phyloP scores from a whole-genome alignment of 1,140 invertebrate species.

The Apocrypta bakeri region DNA sequence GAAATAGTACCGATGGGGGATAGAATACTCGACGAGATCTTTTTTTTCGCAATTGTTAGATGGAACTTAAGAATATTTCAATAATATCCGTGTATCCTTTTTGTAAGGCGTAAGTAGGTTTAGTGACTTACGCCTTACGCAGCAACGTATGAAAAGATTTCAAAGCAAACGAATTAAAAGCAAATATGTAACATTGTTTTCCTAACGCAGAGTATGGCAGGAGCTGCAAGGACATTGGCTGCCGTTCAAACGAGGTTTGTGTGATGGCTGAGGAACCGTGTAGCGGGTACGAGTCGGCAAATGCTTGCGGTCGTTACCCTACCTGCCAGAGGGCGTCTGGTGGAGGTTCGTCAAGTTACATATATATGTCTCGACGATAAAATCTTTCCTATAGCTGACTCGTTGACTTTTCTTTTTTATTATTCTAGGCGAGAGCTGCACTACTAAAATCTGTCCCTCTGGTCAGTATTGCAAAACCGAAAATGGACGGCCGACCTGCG shows the following conservation, averaged over 20 bases:
- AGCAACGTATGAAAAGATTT: no score
- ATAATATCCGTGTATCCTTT: no score
- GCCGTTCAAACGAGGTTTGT: constrained; percentile 81
- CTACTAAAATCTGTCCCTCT: constrained; percentile 61
- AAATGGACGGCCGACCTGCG: constrained; percentile 66
- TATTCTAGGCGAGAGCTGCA: constrained; percentile 61
- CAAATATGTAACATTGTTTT: no score
- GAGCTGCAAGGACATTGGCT: constrained; percentile 84
- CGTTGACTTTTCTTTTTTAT: neutral
- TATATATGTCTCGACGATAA: neutral
- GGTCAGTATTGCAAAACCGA: constrained; percentile 69
- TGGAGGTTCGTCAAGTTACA: constrained; percentile 54
- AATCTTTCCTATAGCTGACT: neutral
- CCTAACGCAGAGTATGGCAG: constrained; percentile 82
- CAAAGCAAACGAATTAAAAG: no score
- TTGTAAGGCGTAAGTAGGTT: no score
- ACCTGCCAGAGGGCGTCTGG: constrained; percentile 76
- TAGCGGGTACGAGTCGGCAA: constrained; percentile 71
- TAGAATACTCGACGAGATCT: no score
- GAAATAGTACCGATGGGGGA: neutral
- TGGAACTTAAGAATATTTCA: no score
- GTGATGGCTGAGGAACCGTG: constrained; percentile 84
- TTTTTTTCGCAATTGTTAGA: no score
- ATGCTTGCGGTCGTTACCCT: constrained; percentile 80
- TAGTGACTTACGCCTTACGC: no score